Evolutionary conservation across 2,888 invertebrate species (phyloP), one percentile per base, ranked within the genome.

Genomic region (Melikaiella ostensackeni): DNA sequence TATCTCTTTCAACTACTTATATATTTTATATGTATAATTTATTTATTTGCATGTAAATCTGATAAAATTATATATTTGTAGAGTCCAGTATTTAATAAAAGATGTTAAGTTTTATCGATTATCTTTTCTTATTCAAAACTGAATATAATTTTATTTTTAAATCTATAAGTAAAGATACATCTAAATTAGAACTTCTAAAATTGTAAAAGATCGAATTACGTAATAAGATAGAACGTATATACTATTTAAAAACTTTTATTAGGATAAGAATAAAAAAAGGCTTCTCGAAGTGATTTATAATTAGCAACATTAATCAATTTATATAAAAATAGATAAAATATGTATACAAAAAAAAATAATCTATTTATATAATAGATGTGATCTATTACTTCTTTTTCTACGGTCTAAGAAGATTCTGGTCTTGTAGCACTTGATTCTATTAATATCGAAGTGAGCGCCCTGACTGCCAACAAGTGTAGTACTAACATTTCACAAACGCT

Each of bases 311-410:
- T 13, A 13, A 38, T 38, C 2, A 38, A 38, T 38, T 9, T 13
- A 13, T 38, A 38, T 38, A 38, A 38, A 1, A 38, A 38, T 38
- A 38, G 13, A 38, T 38, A 2, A 13, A 4, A 38, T 11, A 11
- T 13, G 13, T 13, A 38, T 4, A 13, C 13, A 2, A 38, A 13
- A 11, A 38, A 13, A 38, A 46, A 42, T 66, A 66, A 66, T 64
- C 64, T 64, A 64, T 64, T 64, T 42, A 27, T 42, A 42, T 21
- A 42, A 50, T n/a, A 66, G 42, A 16, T 7, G 66, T 66, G 19
- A 11, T 33, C 21, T 35, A 24, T 21, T 42, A 5, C 35, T 21
- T 13, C 16, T 64, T 64, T 38, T n/a, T 66, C 16, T 66, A 9
- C 27, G 66, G 46, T 42, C 46, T 46, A 19, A 42, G 42, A 42